These are phyloP conservation scores for Stegana nigrithorax DNA, from an alignment of 2,888 invertebrate genomes.

Conservation along the genomic window DNA sequence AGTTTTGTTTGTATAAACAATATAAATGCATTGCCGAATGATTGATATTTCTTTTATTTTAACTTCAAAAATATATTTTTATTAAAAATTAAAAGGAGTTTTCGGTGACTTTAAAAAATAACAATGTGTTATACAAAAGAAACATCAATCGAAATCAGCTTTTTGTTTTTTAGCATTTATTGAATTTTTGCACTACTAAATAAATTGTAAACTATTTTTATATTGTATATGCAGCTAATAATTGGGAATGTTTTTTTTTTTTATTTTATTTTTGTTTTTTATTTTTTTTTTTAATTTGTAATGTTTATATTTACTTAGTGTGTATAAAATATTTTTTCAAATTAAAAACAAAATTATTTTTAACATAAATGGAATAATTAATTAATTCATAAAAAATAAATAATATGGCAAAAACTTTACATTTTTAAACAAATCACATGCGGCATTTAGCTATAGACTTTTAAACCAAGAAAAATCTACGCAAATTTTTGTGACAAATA, in stretches of 20 bases:
- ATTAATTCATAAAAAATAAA: slow-evolving; percentile 40
- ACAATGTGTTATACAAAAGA: slow-evolving; percentile 32
- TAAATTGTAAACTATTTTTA: slow-evolving; percentile 3
- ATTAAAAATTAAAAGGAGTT: slow-evolving; percentile 10
- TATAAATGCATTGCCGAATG: slow-evolving; percentile 21
- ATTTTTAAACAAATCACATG: slow-evolving; percentile 44
- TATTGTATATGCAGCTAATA: slow-evolving; percentile 31
- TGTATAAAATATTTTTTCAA: slow-evolving; percentile 22
- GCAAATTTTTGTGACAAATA: slow-evolving; percentile 55
- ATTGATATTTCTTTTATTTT: slow-evolving; percentile 23
- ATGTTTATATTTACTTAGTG: slow-evolving; percentile 36
- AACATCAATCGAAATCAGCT: slow-evolving; percentile 37
- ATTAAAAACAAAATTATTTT: slow-evolving; percentile 20
- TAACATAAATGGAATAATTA: slow-evolving; percentile 26
- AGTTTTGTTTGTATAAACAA: background rate
- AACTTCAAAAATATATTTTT: background rate
- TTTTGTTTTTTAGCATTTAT: slow-evolving; percentile 6
- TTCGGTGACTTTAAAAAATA: slow-evolving; percentile 5
- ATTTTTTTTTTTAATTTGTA: slow-evolving; percentile 20
- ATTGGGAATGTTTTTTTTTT: slow-evolving; percentile 44
- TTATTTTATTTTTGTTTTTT: slow-evolving; percentile 15
- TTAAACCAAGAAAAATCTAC: slow-evolving; percentile 62
- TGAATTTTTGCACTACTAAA: no score
- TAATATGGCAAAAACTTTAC: slow-evolving; percentile 41
- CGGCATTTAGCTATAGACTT: slow-evolving; percentile 65